Percentiles rank a stretch among this genome's conserved stretches.
Conservation (phyloP, 2,113 vertebrate species). For the Hippocampus zosterae region DNA sequence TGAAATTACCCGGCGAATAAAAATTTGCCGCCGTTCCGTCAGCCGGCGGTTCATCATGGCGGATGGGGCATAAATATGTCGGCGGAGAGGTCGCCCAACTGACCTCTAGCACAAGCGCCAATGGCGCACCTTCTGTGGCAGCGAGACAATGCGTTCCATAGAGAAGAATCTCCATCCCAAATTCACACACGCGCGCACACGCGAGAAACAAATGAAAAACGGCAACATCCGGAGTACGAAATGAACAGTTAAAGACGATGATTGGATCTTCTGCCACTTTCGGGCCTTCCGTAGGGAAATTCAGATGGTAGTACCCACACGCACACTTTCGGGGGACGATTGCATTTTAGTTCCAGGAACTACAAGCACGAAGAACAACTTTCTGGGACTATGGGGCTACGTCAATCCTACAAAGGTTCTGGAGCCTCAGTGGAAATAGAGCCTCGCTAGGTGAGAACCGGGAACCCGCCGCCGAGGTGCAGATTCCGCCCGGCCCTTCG, state of each 20-base stretch:
- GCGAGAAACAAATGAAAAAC: no score
- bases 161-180: no score
- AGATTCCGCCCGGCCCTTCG: no score
- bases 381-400: background rate
- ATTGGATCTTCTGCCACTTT: conserved; percentile 1
- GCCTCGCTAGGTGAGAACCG: no score
- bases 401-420: no score
- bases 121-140: no score
- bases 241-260: background rate
- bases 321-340: background rate
- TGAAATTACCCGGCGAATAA: conserved; percentile 47
- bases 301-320: background rate
- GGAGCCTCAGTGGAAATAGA: no score
- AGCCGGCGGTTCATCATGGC: conserved; percentile 56
- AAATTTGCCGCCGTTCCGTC: conserved; percentile 66
- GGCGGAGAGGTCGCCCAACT: conserved; percentile 15
- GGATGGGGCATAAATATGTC: conserved; percentile 52
- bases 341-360: background rate
- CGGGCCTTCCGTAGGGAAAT: background rate
- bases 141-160: no score
- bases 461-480: no score
- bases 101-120: no score
- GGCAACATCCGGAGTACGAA: background rate
- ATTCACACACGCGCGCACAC: no score
- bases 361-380: background rate